Percentiles rank a stretch among this genome's conserved stretches.
Evolutionary conservation across 2,113 vertebrate species (phyloP).

Genomic region (Leptobrachium leishanense): DNA sequence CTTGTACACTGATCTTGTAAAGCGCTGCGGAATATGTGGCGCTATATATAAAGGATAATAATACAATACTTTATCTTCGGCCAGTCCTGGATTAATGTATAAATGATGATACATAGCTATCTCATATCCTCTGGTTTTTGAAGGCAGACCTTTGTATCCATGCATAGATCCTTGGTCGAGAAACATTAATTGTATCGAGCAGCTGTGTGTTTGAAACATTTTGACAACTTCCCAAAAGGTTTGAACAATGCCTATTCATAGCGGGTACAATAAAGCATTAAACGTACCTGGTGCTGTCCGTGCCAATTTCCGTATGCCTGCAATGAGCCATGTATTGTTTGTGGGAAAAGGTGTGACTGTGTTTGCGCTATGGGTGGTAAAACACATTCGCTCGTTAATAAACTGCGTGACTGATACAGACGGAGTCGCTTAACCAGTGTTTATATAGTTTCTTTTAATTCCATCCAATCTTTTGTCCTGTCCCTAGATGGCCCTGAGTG

Average conservation of each 20-base stretch:
- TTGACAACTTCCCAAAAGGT: slow-evolving; percentile 37
- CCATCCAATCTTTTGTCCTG: slow-evolving; percentile 68
- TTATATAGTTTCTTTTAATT: slow-evolving; percentile 64
- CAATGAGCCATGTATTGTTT: neutral
- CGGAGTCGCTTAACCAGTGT: slow-evolving; percentile 63
- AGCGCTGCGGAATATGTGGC: too few relatives aligned
- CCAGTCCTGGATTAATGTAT: too few relatives aligned
- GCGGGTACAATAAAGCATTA: neutral
- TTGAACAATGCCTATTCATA: slow-evolving; percentile 43
- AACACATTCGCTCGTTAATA: slow-evolving; percentile 28
- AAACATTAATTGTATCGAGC: neutral
- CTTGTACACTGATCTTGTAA: too few relatives aligned
- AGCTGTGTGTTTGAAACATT: slow-evolving; percentile 5
- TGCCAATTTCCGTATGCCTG: slow-evolving; percentile 51
- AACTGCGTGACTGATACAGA: slow-evolving; percentile 57
- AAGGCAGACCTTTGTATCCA: too few relatives aligned
- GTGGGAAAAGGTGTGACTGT: slow-evolving; percentile 51
- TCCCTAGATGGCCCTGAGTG: slow-evolving; percentile 69
- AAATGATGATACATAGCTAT: too few relatives aligned
- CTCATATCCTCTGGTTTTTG: too few relatives aligned
- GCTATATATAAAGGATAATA: too few relatives aligned
- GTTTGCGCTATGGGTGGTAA: slow-evolving; percentile 49
- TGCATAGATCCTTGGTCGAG: neutral
- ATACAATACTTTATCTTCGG: too few relatives aligned
- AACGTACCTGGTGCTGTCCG: neutral